These are phyloP conservation scores for Liodrosophila aerea DNA, from an alignment of 2,888 invertebrate species.

Conservation along the genomic window DNA sequence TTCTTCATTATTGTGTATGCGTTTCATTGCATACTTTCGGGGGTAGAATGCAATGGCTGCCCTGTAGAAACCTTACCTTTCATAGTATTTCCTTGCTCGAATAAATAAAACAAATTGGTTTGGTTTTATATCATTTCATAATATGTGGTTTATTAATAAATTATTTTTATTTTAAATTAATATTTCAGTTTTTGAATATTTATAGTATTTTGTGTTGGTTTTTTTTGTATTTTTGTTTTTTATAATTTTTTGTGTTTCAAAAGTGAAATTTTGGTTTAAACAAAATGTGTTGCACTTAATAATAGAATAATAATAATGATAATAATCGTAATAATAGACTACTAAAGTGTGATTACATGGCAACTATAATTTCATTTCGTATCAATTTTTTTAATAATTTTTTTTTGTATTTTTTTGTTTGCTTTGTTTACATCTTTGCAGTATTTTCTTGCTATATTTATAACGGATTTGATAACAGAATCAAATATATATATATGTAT, in stretches of 20 bases:
- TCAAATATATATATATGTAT: conserved; percentile 15
- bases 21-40: no score
- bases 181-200: conserved; percentile 73
- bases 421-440: conserved; percentile 39
- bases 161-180: conserved; percentile 75
- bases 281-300: conserved; percentile 63
- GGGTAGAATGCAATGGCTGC: no score
- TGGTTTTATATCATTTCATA: conserved; percentile 72
- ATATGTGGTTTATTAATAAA: conserved; percentile 76
- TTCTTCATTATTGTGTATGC: no score
- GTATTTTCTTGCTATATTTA: conserved; percentile 24
- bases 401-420: conserved; percentile 14
- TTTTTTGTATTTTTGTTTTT: conserved; percentile 27
- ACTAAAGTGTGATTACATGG: conserved; percentile 72
- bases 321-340: conserved; percentile 57
- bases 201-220: conserved; percentile 64
- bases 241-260: conserved; percentile 26
- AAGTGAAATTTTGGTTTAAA: conserved; percentile 48
- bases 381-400: conserved; percentile 17
- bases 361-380: conserved; percentile 68
- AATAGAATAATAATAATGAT: conserved; percentile 45
- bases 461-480: conserved; percentile 37
- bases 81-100: neutral
- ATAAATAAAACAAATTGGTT: conserved; percentile 17
- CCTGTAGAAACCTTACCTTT: neutral